Evolutionary conservation across 1,140 invertebrate species (phyloP).

Genomic region (Drosophila lacertosa): DNA sequence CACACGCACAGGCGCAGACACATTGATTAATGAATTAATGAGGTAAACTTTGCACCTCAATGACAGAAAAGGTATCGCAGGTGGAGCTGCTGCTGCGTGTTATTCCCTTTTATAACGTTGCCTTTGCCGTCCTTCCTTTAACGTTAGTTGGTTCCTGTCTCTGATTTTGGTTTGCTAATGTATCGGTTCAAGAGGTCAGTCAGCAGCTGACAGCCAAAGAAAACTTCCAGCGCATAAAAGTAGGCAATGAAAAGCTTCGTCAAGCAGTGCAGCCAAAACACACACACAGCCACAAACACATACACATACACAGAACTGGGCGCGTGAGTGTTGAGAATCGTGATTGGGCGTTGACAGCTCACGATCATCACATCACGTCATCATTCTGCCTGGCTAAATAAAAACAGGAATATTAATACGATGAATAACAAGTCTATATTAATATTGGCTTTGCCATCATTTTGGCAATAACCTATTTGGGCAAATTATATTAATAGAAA

Average conservation of each 20-base stretch:
- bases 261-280: conserved; percentile 38
- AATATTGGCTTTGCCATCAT: no score
- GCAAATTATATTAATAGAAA: no score
- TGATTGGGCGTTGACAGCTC: background rate
- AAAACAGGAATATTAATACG: no score
- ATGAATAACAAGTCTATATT: no score
- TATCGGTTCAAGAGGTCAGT: conserved; percentile 76
- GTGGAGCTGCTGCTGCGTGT: conserved; percentile 55
- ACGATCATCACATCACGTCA: conserved; percentile 12
- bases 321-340: conserved; percentile 5
- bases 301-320: background rate
- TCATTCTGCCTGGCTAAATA: no score
- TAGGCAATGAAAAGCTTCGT: conserved; percentile 48
- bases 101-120: conserved; percentile 58
- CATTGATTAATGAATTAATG: conserved; percentile 84
- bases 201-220: conserved; percentile 50
- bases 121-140: conserved; percentile 17
- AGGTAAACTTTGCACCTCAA: conserved; percentile 83
- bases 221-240: conserved; percentile 59
- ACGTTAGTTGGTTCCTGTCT: conserved; percentile 35
- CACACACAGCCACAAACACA: conserved; percentile 9
- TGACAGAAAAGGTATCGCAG: conserved; percentile 70
- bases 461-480: no score
- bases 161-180: conserved; percentile 71
- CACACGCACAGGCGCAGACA: conserved; percentile 63